Evolutionary conservation across 2,797 vertebrate species (phyloP), one percentile per base, ranked within the genome.

Genomic region (Chelidonichthys spinosus): DNA sequence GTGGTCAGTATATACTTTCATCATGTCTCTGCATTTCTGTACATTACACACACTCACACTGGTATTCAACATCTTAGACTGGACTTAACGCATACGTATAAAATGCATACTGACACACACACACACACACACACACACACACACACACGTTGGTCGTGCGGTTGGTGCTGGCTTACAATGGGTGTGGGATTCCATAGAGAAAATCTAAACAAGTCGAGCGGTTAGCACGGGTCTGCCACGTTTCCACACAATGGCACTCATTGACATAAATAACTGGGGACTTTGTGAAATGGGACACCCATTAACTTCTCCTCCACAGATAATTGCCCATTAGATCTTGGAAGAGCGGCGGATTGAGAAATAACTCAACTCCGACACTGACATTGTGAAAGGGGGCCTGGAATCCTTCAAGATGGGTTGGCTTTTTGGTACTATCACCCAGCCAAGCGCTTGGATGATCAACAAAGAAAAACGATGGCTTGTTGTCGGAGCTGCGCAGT

Each of bases 161-260:
- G 90, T 92, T 89, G 79, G 79, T 47, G 71, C 90, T 90, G 91
- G 90, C 93, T 90, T 87, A 92, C 91, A 91, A 90, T 90, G 90
- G 87, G 87, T 87, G 81, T 93, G 91, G 88, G 88, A 90, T 92
- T 93, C 89, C 90, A 88, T 90, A 77, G 85, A 88, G 90, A 92
- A 88, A 90, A 91, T 89, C 90, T 89, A 89, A 92, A 91, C 87
- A 90, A 91, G 91, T 81, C 66, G 52, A 83, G 90, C 66, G 91
- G 90, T 92, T 90, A 85, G 86, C 85, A 74, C 79, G 85, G 84
- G 76, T 76, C 87, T 90, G 92, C 90, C 91, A 91, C 87, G 88
- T 92, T 93, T 93, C 89, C 92, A 93, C 91, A 92, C 90, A 92
- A 90, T 87, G 90, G 79, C 77, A 85, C 82, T 92, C 89, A 87